A percentile compares a stretch with the other conserved stretches of the same genome.
Conservation (phyloP, 1,140 invertebrate species). For the Cydia splendana region DNA sequence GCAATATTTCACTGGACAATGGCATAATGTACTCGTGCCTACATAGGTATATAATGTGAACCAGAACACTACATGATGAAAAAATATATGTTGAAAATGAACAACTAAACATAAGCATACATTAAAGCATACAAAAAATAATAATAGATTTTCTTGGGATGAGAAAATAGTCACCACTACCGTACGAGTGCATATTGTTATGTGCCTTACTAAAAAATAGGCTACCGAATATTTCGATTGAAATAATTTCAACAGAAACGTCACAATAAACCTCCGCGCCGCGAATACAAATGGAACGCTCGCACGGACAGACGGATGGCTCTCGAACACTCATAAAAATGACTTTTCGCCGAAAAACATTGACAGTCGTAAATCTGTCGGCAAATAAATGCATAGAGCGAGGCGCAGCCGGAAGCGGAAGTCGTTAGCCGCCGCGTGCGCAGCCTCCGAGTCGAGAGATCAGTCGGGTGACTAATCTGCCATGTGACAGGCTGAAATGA, state of each 20-base stretch:
- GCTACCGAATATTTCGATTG: slow-evolving; percentile 2
- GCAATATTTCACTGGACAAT: slow-evolving; percentile 3
- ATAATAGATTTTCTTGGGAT: background rate
- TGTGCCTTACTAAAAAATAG: background rate
- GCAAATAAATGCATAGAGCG: slow-evolving; percentile 34
- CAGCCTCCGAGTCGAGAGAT: background rate
- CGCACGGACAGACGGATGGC: slow-evolving; percentile 15
- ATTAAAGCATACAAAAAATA: no score
- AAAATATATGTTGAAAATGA: no score
- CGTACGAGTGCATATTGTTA: background rate
- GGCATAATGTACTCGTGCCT: background rate
- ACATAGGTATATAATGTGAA: background rate
- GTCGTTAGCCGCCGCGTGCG: slow-evolving; percentile 51
- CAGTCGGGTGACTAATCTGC: background rate
- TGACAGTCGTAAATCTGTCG: slow-evolving; percentile 22
- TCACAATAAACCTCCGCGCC: background rate
- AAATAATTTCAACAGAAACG: slow-evolving; percentile 20
- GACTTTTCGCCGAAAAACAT: slow-evolving; percentile 16
- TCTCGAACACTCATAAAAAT: slow-evolving; percentile 22
- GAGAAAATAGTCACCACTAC: background rate
- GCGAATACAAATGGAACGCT: slow-evolving; percentile 10
- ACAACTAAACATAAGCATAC: no score
- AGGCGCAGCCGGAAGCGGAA: slow-evolving; percentile 54
- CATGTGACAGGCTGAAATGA: background rate
- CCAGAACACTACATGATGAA: no score